Evolutionary conservation across 2,888 invertebrate genomes (phyloP).

Genomic region (Candidula unifasciata): DNA sequence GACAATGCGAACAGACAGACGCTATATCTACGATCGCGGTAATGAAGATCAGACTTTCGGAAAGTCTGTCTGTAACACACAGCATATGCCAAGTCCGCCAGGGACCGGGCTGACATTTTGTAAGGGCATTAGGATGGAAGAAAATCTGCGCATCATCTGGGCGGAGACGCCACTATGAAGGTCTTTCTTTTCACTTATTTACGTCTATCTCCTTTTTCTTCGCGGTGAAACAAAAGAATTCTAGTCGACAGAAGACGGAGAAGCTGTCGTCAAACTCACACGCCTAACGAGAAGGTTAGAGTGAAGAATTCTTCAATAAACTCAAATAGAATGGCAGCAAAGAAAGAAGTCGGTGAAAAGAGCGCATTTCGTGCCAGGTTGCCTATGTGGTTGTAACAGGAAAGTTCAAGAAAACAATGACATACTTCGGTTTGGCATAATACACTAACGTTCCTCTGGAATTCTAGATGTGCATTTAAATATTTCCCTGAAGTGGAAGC

Average conservation of each 20-base stretch:
- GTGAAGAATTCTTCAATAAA: not conserved
- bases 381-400: not conserved
- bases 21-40: constrained; percentile 18
- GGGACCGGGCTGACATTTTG: constrained; percentile 37
- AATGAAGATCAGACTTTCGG: constrained; percentile 22
- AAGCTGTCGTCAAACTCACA: constrained; percentile 13
- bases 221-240: constrained; percentile 6
- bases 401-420: constrained; percentile 1
- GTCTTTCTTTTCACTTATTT: constrained; percentile 20
- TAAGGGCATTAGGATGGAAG: constrained; percentile 29
- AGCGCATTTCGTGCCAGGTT: not conserved
- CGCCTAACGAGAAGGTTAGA: constrained; percentile 13
- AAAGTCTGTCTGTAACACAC: constrained; percentile 28
- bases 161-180: not conserved
- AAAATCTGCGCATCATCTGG: constrained; percentile 42
- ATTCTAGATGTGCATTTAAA: too few relatives aligned
- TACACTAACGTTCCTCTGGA: not conserved
- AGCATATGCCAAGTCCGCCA: constrained; percentile 29
- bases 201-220: not conserved
- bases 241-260: not conserved
- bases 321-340: not conserved
- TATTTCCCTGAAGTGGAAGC: too few relatives aligned
- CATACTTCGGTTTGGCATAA: not conserved
- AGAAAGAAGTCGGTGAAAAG: not conserved
- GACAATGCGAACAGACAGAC: constrained; percentile 35